Evolutionary conservation across 2,797 vertebrate genomes (phyloP), one percentile per base, ranked within the genome.

Genomic region (Sebastes diaconus): DNA sequence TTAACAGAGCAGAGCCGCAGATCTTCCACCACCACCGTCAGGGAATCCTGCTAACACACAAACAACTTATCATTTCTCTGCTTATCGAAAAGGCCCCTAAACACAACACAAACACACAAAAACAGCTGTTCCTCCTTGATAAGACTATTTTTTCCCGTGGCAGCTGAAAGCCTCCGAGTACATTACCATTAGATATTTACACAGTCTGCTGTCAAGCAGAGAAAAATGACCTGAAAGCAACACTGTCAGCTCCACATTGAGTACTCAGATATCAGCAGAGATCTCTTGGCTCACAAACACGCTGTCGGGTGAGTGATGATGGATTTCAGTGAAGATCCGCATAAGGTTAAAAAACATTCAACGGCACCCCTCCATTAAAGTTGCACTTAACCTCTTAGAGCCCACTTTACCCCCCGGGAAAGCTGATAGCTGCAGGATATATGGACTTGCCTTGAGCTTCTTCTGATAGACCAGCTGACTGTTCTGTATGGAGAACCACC

Each of bases 381-480:
- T 3, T 79, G 80, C 89, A 88, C 84, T 91, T 89, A 92, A 90
- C 77, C 88, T 75, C 77, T 74, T 6, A 24, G 18, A 76, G 71
- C 63, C 68, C 72, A 20, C 60, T 39, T 65, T 27, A 73, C 66
- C 71, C 71, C 55, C 7, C 3, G 67, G 65, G 70, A 50, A 6
- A 66, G 36, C 30, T 59, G 75, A 84, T 54, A 75, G 67, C 60
- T 46, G 0, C 0, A 13, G 69, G 25, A 77, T 25, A 60, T 18
- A 54, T 63, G 32, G 36, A 92, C 96, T 88, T 91, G 95, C 98
- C 96, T 99, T 99, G 74, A 99, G 95, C 87, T 97, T 99, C 81
- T 99, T 99, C 96, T 99, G 99, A 93, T 99, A 99, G 54, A 99
- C 98, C 93, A 99, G 96, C 94, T 99, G 98, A 88, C 97, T 99